Evolutionary conservation across 1,140 invertebrate genomes (phyloP).

Genomic region (Drosophila mayri): DNA sequence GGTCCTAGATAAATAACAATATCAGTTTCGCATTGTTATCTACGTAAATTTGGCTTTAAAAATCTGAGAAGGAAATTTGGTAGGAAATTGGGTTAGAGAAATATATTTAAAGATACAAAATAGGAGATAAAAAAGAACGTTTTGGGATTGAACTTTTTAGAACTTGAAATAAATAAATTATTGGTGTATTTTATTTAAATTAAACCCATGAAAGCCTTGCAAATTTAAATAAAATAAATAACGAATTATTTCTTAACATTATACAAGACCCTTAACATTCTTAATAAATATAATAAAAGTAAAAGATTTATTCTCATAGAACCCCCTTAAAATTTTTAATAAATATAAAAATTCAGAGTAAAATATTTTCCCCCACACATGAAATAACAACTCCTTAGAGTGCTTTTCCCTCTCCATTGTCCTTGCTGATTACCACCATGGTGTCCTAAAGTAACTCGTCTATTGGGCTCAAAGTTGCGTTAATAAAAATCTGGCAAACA

Average conservation of each 20-base stretch:
- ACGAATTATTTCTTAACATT: background rate
- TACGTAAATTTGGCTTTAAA: background rate
- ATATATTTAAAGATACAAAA: background rate
- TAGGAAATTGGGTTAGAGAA: too few relatives aligned
- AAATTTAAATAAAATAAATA: too few relatives aligned
- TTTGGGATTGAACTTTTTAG: background rate
- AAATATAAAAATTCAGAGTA: background rate
- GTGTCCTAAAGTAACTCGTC: constrained; percentile 44
- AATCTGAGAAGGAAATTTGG: background rate
- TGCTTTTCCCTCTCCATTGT: too few relatives aligned
- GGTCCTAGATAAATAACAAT: constrained; percentile 29
- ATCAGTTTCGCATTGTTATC: constrained; percentile 7
- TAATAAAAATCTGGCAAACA: constrained; percentile 74
- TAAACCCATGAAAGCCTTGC: too few relatives aligned
- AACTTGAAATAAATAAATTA: background rate
- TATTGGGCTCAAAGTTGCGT: constrained; percentile 63
- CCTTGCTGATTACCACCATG: background rate
- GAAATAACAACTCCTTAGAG: background rate
- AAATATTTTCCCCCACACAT: too few relatives aligned
- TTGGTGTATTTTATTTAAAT: too few relatives aligned
- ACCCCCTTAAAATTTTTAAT: background rate
- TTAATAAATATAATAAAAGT: too few relatives aligned
- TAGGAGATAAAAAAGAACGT: fast-evolving
- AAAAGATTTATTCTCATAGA: too few relatives aligned
- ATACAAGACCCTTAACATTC: background rate